Percentiles rank a stretch among this genome's conserved stretches.
Conservation (phyloP, 2,797 vertebrate species). For the Hipposideros larvatus region DNA sequence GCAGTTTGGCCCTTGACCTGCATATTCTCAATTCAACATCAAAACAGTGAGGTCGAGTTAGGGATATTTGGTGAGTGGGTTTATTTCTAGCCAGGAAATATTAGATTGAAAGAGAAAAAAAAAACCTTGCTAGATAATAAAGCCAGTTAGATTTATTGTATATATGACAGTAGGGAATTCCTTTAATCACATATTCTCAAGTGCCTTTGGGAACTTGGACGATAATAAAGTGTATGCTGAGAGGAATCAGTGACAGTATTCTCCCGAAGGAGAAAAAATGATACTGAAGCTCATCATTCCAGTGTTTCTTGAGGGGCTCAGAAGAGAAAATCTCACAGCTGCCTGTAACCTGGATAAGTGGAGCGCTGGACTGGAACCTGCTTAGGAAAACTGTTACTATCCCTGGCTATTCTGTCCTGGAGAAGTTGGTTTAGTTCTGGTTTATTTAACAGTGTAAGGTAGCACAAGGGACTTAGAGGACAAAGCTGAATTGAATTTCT, state of each 20-base stretch:
- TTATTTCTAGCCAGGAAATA: slow-evolving; percentile 26
- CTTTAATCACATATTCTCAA: slow-evolving; percentile 78
- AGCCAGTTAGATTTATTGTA: slow-evolving; percentile 73
- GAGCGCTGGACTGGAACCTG: neutral
- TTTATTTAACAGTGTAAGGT: neutral
- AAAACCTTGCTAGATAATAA: slow-evolving; percentile 69
- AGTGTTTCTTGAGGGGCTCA: slow-evolving; percentile 53
- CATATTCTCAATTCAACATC: neutral
- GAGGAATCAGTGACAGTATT: slow-evolving; percentile 60
- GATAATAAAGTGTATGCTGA: slow-evolving; percentile 73
- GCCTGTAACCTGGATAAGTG: neutral
- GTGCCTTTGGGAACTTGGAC: slow-evolving; percentile 72
- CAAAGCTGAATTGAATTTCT: neutral
- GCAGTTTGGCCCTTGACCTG: neutral
- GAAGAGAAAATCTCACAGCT: slow-evolving; percentile 48
- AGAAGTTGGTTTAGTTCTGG: neutral
- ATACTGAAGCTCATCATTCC: slow-evolving; percentile 45
- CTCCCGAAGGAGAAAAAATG: slow-evolving; percentile 61
- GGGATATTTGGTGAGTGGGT: neutral
- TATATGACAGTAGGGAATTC: slow-evolving; percentile 73
- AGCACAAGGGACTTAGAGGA: neutral
- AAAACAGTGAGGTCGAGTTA: neutral
- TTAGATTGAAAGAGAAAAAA: slow-evolving; percentile 41
- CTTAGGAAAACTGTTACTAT: neutral
- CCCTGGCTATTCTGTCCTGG: neutral